Percentiles rank a stretch among this genome's conserved stretches.
Evolutionary conservation across 2,888 invertebrate genomes (phyloP).

Genomic region (Dasypolia templi): DNA sequence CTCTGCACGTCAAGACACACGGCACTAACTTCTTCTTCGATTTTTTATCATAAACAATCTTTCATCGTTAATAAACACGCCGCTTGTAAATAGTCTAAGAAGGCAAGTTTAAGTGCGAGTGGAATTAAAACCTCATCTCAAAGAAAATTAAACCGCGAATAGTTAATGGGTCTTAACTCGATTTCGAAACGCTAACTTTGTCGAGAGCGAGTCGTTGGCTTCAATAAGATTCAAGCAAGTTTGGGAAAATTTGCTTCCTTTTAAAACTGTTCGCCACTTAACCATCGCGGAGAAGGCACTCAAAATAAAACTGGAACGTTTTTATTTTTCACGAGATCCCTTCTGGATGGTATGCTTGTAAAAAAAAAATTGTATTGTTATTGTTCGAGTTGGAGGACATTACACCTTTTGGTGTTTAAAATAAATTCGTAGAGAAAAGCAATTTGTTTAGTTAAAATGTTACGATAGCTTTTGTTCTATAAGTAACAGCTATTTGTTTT

Average conservation of each 20-base stretch:
- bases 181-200: constrained; percentile 86
- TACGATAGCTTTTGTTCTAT: constrained; percentile 33
- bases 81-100: constrained; percentile 68
- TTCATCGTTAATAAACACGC: constrained; percentile 75
- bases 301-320: constrained; percentile 69
- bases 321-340: constrained; percentile 69
- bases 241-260: constrained; percentile 82
- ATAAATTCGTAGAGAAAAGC: constrained; percentile 46
- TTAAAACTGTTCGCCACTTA: constrained; percentile 77
- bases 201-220: constrained; percentile 82
- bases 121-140: constrained; percentile 85
- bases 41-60: constrained; percentile 68
- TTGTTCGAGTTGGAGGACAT: constrained; percentile 69
- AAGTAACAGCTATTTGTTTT: constrained; percentile 26
- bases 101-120: constrained; percentile 77
- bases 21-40: constrained; percentile 39
- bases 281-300: constrained; percentile 70
- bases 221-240: constrained; percentile 85
- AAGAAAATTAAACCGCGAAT: constrained; percentile 86
- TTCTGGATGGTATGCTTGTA: constrained; percentile 64
- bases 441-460: constrained; percentile 48
- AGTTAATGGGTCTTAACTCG: constrained; percentile 88
- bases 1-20: constrained; percentile 14
- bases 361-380: constrained; percentile 73
- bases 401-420: constrained; percentile 56